A percentile compares a stretch with the other conserved stretches of the same genome.
Evolutionary conservation across 2,113 vertebrate species (phyloP).

Genomic region (Megaptera novaeangliae): DNA sequence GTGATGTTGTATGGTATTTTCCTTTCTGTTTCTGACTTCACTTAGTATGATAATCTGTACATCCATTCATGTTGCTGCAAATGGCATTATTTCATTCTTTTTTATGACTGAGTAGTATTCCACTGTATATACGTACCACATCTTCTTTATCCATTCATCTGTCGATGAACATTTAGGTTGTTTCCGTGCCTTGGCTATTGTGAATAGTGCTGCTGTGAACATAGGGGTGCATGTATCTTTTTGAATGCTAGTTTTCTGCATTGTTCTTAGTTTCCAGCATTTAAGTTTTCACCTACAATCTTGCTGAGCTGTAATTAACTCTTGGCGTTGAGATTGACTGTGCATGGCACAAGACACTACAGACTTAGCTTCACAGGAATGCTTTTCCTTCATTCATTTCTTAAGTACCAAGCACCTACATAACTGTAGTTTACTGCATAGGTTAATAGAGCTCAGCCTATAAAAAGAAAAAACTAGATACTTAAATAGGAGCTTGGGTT

Average conservation of each 20-base stretch:
- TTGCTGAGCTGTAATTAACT: not conserved
- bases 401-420: not conserved
- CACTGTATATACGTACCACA: not conserved
- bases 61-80: not conserved
- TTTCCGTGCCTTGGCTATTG: not conserved
- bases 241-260: not conserved
- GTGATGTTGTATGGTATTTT: not conserved
- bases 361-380: not conserved
- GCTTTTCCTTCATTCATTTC: not conserved
- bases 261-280: not conserved
- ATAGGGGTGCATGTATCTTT: not conserved
- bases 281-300: not conserved
- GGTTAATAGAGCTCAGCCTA: not conserved
- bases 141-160: not conserved
- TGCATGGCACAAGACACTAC: not conserved
- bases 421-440: conserved; percentile 16
- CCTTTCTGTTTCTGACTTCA: not conserved
- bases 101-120: not conserved
- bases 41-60: not conserved
- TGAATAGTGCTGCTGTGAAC: not conserved
- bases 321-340: not conserved
- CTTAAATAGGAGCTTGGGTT: conserved; percentile 25
- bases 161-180: not conserved
- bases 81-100: not conserved
- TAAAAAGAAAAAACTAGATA: conserved; percentile 20